Evolutionary conservation across 2,797 vertebrate genomes (phyloP).

Genomic region (Aeoliscus strigatus): DNA sequence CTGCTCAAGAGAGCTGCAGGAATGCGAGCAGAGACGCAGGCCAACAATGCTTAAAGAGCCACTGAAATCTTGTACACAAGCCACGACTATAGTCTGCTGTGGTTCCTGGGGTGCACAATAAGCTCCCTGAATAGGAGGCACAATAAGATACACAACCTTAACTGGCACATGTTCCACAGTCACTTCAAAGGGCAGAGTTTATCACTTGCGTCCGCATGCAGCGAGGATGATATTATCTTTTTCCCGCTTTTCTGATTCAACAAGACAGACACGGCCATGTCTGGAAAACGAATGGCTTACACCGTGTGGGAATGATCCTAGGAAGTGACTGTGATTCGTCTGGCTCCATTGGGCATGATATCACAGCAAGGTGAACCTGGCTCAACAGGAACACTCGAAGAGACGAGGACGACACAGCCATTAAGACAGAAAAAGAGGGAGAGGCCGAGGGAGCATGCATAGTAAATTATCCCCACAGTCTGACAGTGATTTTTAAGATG

Average conservation of each 20-base stretch:
- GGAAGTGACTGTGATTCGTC: conserved; percentile 64
- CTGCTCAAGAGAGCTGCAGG: conserved; percentile 45
- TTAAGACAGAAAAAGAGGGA: conserved; percentile 5
- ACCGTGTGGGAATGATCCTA: conserved; percentile 58
- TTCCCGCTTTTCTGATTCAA: conserved; percentile 22
- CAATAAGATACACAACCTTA: conserved; percentile 35
- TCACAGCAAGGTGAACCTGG: conserved; percentile 53
- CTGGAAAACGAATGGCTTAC: conserved; percentile 33
- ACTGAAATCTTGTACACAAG: conserved; percentile 37
- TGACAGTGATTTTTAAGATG: conserved; percentile 61
- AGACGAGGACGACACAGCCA: conserved; percentile 16
- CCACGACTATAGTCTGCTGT: conserved; percentile 39
- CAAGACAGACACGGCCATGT: conserved; percentile 32
- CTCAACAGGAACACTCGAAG: conserved; percentile 14
- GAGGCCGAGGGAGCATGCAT: conserved; percentile 14
- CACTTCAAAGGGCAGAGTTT: neutral
- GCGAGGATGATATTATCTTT: conserved; percentile 1
- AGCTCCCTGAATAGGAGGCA: conserved; percentile 33
- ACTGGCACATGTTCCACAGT: conserved; percentile 24
- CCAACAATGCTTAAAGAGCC: conserved; percentile 71
- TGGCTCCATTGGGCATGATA: conserved; percentile 63
- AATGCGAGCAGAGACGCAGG: conserved; percentile 48
- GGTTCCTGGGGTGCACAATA: conserved; percentile 23
- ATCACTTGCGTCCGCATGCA: neutral
- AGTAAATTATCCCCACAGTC: conserved; percentile 44